A percentile compares a stretch with the other conserved stretches of the same genome.
Evolutionary conservation across 2,113 vertebrate species (phyloP).

Genomic region (Mesembrinibis cayennensis): DNA sequence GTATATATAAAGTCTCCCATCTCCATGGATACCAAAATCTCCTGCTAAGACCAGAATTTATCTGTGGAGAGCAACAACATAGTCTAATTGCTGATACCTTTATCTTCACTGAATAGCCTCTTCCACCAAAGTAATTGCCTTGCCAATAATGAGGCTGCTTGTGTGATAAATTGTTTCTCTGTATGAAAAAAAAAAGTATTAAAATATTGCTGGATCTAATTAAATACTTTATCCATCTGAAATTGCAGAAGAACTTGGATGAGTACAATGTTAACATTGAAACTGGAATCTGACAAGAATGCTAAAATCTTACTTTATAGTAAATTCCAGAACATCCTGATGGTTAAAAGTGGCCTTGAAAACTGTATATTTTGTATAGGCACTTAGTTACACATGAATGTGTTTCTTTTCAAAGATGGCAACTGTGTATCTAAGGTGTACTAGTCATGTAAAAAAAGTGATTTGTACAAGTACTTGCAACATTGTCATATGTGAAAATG

Average conservation of each 20-base stretch:
- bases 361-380: not conserved
- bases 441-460: not conserved
- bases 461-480: not conserved
- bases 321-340: not conserved
- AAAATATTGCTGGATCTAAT: not conserved
- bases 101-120: not conserved
- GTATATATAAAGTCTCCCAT: not conserved
- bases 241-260: not conserved
- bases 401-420: not conserved
- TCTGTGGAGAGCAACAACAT: not conserved
- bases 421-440: not conserved
- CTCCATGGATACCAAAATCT: conserved; percentile 7
- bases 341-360: not conserved
- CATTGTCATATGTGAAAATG: not conserved
- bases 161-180: not conserved
- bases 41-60: not conserved
- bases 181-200: not conserved
- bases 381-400: not conserved
- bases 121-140: not conserved
- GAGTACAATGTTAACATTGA: not conserved
- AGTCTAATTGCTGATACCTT: not conserved
- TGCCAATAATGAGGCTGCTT: not conserved
- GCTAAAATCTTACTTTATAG: not conserved
- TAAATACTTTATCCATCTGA: not conserved
- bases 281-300: not conserved